phyloP scores from a whole-genome alignment of 2,888 invertebrate species.

The Heliconius hortense region DNA sequence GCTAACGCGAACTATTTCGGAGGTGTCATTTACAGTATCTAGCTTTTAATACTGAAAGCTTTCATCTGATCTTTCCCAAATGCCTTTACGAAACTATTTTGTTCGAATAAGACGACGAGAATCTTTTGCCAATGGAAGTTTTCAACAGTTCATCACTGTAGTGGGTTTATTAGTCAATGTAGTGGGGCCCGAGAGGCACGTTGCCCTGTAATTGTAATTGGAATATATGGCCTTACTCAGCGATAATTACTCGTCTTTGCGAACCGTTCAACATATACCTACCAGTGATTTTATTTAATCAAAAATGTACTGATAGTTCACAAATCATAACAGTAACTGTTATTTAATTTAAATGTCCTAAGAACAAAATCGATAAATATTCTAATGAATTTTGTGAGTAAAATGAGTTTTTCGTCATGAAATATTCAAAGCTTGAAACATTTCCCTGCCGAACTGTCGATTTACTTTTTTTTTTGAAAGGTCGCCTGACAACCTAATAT shows the following conservation, averaged over 20 bases:
- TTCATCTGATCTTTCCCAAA: slow-evolving; percentile 4
- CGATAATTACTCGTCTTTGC: slow-evolving; percentile 51
- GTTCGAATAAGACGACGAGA: slow-evolving; percentile 21
- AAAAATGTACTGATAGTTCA: slow-evolving; percentile 6
- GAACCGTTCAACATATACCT: slow-evolving; percentile 16
- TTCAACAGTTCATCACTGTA: slow-evolving; percentile 45
- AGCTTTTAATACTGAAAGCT: background rate
- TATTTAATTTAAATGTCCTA: slow-evolving; percentile 6
- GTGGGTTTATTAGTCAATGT: slow-evolving; percentile 44
- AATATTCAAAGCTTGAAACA: slow-evolving; percentile 40
- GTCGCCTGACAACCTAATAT: slow-evolving; percentile 37
- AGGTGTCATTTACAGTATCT: slow-evolving; percentile 26
- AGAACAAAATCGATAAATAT: slow-evolving; percentile 29
- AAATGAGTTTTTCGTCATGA: slow-evolving; percentile 38
- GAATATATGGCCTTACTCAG: slow-evolving; percentile 66
- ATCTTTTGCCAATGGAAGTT: slow-evolving; percentile 35
- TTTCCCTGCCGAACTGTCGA: slow-evolving; percentile 40
- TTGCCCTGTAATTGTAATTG: slow-evolving; percentile 68
- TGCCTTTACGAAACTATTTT: slow-evolving; percentile 14
- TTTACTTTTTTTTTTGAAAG: slow-evolving; percentile 41
- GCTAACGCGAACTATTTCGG: slow-evolving; percentile 24
- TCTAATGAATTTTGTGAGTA: slow-evolving; percentile 32
- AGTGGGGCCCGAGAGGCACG: slow-evolving; percentile 60
- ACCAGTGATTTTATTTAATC: slow-evolving; percentile 10
- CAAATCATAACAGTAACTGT: background rate